Base-by-base conservation (phyloP, 2,797 vertebrate species). In the Myioborus miniatus region DNA sequence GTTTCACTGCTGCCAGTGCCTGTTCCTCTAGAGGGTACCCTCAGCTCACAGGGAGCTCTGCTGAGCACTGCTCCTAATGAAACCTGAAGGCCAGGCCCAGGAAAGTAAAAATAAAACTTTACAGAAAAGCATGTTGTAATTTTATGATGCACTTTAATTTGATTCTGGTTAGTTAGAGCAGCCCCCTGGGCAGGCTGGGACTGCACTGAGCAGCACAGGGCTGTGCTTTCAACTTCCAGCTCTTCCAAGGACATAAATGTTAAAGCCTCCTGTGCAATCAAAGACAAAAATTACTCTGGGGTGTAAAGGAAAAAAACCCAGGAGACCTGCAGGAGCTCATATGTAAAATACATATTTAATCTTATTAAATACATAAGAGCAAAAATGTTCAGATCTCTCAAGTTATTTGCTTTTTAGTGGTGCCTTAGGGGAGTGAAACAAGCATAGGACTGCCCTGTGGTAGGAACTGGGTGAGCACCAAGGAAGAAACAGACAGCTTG, bases 111-210 rank as follows among this genome's bases (percentile, higher is more conserved):
- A 79, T 58, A 72, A 76, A 89, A 60, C 89, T 97, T 96, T 96
- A 96, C 96, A 97, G 96, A 92, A 97, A 95, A 96, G 96, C 96
- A 95, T 97, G 96, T 91, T 97, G 96, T 97, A 97, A 98, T 97
- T 98, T 98, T 97, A 98, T 96, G 96, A 97, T 96, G 91, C 34
- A 2, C 78, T 98, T 98, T 97, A 97, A 97, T 96, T 96, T 97
- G 96, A 96, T 95, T 97, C 97, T 97, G 94, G 96, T 97, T 94
- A 92, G 97, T 95, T 95, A 92, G 94, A 96, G 30, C 58, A 97
- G 85, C 81, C 83, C 88, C 34, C 83, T 55, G 64, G 92, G 89
- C 92, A 83, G 93, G 72, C 85, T 75, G 80, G 80, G 80, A 30
- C 70, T 2, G 20, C 68, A 34, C 60, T 1, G 14, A 27, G 37